Evolutionary conservation across 1,140 invertebrate species (phyloP).

Genomic region (Tachypleus tridentatus): DNA sequence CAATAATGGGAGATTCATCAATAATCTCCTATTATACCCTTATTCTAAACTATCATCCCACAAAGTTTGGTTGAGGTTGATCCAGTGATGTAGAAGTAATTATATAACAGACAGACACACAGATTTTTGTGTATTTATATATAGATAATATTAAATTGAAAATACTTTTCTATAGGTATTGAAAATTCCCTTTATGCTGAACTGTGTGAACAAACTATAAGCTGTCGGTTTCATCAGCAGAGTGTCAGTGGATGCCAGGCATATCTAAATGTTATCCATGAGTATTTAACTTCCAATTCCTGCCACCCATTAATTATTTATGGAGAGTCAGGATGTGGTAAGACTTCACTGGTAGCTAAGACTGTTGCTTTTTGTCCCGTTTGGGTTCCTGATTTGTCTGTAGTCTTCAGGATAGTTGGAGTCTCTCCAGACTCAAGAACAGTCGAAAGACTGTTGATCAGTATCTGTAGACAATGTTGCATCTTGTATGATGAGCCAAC

Average conservation of each 20-base stretch:
- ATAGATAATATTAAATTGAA: too few relatives aligned
- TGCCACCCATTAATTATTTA: constrained; percentile 51
- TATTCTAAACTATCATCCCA: too few relatives aligned
- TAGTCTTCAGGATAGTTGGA: constrained; percentile 44
- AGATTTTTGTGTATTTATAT: too few relatives aligned
- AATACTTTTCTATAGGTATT: constrained; percentile 9
- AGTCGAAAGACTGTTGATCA: constrained; percentile 48
- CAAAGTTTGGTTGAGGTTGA: too few relatives aligned
- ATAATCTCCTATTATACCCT: too few relatives aligned
- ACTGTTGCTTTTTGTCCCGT: constrained; percentile 48
- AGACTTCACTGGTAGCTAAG: constrained; percentile 59
- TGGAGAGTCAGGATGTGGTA: constrained; percentile 63
- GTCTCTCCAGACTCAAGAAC: constrained; percentile 53
- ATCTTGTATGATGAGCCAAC: constrained; percentile 36
- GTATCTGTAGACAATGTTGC: constrained; percentile 51
- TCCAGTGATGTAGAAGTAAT: constrained; percentile 20
- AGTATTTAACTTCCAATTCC: constrained; percentile 50
- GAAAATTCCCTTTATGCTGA: constrained; percentile 14
- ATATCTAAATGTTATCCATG: constrained; percentile 30
- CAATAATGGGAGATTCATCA: too few relatives aligned
- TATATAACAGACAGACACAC: constrained; percentile 46
- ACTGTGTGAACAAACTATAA: constrained; percentile 14
- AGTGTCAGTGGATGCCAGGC: constrained; percentile 32
- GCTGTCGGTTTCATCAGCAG: constrained; percentile 27
- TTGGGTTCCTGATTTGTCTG: constrained; percentile 51